phyloP scores from a whole-genome alignment of 2,113 vertebrate species.

The Ochotona princeps region DNA sequence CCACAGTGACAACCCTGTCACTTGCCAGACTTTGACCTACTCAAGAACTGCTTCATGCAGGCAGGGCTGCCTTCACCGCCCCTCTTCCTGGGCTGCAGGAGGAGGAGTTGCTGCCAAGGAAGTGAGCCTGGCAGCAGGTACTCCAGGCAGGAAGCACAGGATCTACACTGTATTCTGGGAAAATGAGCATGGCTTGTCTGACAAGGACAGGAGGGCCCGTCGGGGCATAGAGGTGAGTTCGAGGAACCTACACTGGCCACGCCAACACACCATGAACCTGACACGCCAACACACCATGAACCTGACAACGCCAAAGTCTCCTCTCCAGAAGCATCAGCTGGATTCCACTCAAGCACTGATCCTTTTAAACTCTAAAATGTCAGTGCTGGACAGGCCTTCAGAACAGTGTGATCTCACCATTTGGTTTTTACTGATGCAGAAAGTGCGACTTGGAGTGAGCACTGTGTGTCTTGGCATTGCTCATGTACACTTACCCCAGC shows the following conservation, averaged over 20 bases:
- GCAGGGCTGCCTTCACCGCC: accelerated
- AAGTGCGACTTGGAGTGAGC: neutral
- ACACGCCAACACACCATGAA: too few relatives aligned
- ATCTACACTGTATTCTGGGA: accelerated
- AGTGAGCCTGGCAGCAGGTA: neutral
- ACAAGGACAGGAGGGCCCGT: neutral
- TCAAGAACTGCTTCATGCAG: accelerated
- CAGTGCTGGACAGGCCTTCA: neutral
- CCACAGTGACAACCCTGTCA: neutral
- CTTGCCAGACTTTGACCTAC: too few relatives aligned
- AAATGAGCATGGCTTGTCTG: accelerated
- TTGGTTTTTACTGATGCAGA: accelerated
- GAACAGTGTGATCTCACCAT: accelerated
- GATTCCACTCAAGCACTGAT: neutral
- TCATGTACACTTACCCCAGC: accelerated
- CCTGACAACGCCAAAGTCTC: too few relatives aligned
- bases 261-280: too few relatives aligned
- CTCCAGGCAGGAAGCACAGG: neutral
- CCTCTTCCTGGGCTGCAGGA: neutral
- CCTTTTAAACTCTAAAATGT: neutral
- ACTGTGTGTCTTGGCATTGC: accelerated
- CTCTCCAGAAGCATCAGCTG: accelerated
- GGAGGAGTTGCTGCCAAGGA: neutral
- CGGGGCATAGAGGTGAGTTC: accelerated
- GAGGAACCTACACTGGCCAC: accelerated